Percentiles rank a stretch among this genome's conserved stretches.
Evolutionary conservation across 1,140 invertebrate species (phyloP).

Genomic region (Rhynchophorus ferrugineus): DNA sequence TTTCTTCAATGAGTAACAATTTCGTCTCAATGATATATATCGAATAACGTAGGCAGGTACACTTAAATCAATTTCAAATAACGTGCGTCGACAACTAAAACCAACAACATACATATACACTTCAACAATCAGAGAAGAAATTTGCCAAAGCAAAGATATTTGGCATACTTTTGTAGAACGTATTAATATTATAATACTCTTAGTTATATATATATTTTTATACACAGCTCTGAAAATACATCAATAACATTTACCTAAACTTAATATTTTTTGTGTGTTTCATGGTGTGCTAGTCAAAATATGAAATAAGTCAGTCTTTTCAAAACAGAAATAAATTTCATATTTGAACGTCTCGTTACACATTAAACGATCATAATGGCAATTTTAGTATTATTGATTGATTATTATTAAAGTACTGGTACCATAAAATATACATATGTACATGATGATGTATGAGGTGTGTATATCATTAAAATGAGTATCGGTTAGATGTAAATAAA

Average conservation of each 20-base stretch:
- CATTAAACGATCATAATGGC: too few relatives aligned
- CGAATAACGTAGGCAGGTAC: constrained; percentile 33
- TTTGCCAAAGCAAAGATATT: constrained; percentile 6
- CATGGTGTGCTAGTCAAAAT: constrained; percentile 18
- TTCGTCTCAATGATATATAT: background rate
- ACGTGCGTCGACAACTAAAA: constrained; percentile 18
- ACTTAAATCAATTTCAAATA: constrained; percentile 6
- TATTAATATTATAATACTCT: constrained; percentile 31
- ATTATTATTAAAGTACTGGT: too few relatives aligned
- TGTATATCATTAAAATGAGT: too few relatives aligned
- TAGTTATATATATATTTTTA: constrained; percentile 33
- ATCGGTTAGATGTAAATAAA: too few relatives aligned
- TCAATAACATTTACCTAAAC: constrained; percentile 38
- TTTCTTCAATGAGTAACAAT: constrained; percentile 21
- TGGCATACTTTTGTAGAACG: constrained; percentile 22
- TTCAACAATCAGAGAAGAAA: constrained; percentile 24
- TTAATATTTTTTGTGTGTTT: constrained; percentile 32
- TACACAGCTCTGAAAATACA: constrained; percentile 42
- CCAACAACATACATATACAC: constrained; percentile 29
- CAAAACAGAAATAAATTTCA: too few relatives aligned
- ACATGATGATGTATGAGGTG: too few relatives aligned
- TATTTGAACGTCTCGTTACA: too few relatives aligned
- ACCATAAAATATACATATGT: too few relatives aligned
- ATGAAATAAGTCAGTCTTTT: constrained; percentile 16
- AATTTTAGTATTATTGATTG: too few relatives aligned